These are phyloP conservation scores for Callaeas wilsoni DNA, from an alignment of 2,113 vertebrate species.

Conservation along the genomic window DNA sequence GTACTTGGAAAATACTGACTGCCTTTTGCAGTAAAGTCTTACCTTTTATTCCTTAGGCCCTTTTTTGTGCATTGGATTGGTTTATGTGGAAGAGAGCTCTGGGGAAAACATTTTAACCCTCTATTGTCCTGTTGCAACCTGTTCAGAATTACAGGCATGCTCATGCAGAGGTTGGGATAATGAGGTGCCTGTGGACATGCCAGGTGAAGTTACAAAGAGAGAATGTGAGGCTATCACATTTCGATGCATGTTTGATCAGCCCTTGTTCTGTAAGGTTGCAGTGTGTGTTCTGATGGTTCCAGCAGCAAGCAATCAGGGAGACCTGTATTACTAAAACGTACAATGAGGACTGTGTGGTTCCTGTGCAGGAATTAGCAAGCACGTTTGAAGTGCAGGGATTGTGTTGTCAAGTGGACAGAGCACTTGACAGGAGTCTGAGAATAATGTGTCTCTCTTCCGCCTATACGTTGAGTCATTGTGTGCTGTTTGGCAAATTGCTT, in stretches of 20 bases:
- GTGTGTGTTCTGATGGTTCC: background rate
- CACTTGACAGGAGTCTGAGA: background rate
- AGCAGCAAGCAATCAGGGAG: background rate
- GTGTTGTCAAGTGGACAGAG: background rate
- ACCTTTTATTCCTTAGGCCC: background rate
- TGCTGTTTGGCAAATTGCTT: background rate
- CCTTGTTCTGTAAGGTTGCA: background rate
- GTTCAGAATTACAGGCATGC: background rate
- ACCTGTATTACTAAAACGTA: background rate
- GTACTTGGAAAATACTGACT: background rate
- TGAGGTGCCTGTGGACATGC: background rate
- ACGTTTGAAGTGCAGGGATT: background rate
- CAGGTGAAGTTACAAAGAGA: background rate
- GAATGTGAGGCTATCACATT: accelerated
- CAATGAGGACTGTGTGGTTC: background rate
- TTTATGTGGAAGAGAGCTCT: background rate
- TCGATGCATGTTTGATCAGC: accelerated
- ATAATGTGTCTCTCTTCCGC: background rate
- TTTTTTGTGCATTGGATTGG: background rate
- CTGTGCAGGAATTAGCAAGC: background rate
- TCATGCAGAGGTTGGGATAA: background rate
- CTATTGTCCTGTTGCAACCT: background rate
- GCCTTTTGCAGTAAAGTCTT: background rate
- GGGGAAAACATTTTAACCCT: background rate
- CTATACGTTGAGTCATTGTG: background rate